Percentiles rank a stretch among this genome's conserved stretches.
phyloP scores from a whole-genome alignment of 2,888 invertebrate genomes.

The Andrena flavipes region DNA sequence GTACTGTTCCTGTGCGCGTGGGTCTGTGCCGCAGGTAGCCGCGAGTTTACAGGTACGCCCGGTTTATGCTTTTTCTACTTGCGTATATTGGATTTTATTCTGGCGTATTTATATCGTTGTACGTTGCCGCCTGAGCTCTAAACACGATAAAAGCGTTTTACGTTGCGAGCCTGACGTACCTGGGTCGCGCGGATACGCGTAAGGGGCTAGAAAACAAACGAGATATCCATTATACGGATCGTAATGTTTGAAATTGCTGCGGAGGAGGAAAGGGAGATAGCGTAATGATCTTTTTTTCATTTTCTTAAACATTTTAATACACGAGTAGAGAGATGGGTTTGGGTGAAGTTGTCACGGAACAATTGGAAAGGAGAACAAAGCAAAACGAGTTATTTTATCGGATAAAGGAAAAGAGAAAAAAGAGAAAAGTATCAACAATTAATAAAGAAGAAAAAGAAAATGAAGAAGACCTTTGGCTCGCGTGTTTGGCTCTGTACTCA shows the following conservation, averaged over 20 bases:
- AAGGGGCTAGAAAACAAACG: conserved; percentile 1
- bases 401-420: too few species aligned
- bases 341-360: too few species aligned
- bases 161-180: conserved; percentile 6
- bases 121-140: conserved; percentile 24
- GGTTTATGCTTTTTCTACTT: conserved; percentile 39
- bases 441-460: too few species aligned
- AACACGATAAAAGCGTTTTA: conserved; percentile 37
- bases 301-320: too few species aligned
- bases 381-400: too few species aligned
- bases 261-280: too few species aligned
- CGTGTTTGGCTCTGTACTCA: too few species aligned
- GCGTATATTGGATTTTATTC: conserved; percentile 56
- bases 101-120: conserved; percentile 44
- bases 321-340: too few species aligned
- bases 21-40: neutral
- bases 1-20: neutral
- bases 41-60: neutral
- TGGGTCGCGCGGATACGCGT: neutral
- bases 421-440: too few species aligned
- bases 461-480: too few species aligned
- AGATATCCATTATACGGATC: neutral
- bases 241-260: neutral
- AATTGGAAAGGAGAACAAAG: too few species aligned
- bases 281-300: too few species aligned